phyloP scores from a whole-genome alignment of 2,888 invertebrate species.

The Sicus ferrugineus region DNA sequence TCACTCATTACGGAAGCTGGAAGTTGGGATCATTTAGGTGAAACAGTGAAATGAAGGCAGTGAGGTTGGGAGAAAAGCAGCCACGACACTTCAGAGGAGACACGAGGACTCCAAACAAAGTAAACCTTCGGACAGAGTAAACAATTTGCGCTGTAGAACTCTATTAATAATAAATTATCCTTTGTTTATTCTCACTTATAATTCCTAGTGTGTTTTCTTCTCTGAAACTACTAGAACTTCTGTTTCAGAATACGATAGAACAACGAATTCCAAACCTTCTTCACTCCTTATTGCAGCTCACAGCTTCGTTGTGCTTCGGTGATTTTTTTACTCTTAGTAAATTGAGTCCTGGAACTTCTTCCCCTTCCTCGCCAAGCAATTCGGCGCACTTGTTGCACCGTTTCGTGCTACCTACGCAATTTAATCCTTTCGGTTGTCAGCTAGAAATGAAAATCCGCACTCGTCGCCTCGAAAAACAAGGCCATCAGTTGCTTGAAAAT shows the following conservation, averaged over 20 bases:
- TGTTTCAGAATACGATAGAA: too few relatives aligned
- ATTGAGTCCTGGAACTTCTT: neutral
- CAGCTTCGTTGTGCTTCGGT: neutral
- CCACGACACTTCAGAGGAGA: neutral
- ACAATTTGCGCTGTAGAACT: too few relatives aligned
- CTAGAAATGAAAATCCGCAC: conserved; percentile 22
- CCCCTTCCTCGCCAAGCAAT: neutral
- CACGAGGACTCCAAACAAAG: too few relatives aligned
- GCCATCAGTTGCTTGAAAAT: neutral
- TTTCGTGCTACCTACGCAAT: conserved; percentile 6
- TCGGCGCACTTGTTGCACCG: neutral
- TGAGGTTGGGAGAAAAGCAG: neutral
- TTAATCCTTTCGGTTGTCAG: conserved; percentile 31
- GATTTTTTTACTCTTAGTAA: neutral
- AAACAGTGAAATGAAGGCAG: neutral
- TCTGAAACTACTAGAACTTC: too few relatives aligned
- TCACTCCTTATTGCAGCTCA: too few relatives aligned
- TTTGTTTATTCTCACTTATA: too few relatives aligned
- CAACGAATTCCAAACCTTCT: too few relatives aligned
- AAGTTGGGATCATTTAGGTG: too few relatives aligned
- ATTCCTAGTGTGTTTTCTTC: too few relatives aligned
- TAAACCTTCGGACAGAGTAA: too few relatives aligned
- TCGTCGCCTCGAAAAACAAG: neutral
- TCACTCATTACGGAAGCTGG: too few relatives aligned
- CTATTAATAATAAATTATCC: too few relatives aligned